Evolutionary conservation across 2,113 vertebrate species (phyloP).

Genomic region (Syrmaticus mikado): DNA sequence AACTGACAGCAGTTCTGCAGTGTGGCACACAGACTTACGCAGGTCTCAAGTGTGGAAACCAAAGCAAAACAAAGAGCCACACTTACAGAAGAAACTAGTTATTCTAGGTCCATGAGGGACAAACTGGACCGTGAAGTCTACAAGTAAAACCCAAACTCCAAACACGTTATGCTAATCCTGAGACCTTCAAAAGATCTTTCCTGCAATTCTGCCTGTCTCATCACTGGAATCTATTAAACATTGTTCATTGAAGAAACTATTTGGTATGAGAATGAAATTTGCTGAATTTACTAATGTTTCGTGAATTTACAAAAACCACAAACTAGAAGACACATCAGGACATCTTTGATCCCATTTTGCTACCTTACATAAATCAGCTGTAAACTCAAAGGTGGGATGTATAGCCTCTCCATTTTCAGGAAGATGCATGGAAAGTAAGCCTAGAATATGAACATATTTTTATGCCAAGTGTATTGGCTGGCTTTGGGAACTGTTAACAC

Average conservation of each 20-base stretch:
- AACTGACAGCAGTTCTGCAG: background rate
- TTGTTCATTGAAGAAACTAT: background rate
- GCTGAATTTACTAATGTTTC: background rate
- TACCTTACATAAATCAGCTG: background rate
- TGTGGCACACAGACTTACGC: background rate
- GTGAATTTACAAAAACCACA: background rate
- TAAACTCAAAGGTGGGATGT: background rate
- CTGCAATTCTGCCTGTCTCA: background rate
- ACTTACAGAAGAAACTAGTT: background rate
- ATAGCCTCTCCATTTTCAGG: background rate
- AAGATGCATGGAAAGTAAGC: background rate
- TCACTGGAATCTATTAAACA: background rate
- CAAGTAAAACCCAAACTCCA: background rate
- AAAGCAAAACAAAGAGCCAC: background rate
- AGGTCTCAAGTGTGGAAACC: background rate
- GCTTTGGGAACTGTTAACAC: background rate
- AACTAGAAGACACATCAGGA: background rate
- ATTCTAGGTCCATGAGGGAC: background rate
- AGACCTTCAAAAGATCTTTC: background rate
- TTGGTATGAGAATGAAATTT: background rate
- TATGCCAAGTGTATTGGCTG: background rate
- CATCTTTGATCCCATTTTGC: background rate
- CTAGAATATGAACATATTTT: background rate
- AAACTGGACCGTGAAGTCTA: background rate
- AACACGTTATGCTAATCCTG: background rate